A percentile compares a stretch with the other conserved stretches of the same genome.
phyloP scores from a whole-genome alignment of 2,888 invertebrate species.

The Thereva unica region DNA sequence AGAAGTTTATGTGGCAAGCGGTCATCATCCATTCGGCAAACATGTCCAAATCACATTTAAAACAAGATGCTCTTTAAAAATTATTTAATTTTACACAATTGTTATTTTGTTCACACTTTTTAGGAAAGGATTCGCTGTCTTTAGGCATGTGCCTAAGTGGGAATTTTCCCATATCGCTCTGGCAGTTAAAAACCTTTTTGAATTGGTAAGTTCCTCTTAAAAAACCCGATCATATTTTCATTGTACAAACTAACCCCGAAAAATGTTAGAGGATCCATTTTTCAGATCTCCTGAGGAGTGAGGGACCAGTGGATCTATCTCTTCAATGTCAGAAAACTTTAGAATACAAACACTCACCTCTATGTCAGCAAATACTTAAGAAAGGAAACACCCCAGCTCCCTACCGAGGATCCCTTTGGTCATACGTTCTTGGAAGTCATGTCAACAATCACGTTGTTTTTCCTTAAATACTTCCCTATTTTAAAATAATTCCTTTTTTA shows the following conservation, averaged over 20 bases:
- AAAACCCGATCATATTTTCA: background rate
- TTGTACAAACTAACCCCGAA: background rate
- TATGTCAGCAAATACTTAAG: conserved; percentile 89
- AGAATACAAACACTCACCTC: conserved; percentile 78
- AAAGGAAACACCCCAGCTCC: conserved; percentile 58
- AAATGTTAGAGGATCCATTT: conserved; percentile 49
- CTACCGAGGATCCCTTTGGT: conserved; percentile 84
- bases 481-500: conserved; percentile 28
- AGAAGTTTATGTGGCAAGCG: too few species aligned
- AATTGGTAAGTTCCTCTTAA: conserved; percentile 68
- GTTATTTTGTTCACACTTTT: conserved; percentile 41
- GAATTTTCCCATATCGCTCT: conserved; percentile 85
- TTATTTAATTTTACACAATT: background rate
- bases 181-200: conserved; percentile 80
- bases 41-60: too few species aligned
- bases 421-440: conserved; percentile 81
- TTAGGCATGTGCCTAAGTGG: conserved; percentile 76
- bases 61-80: too few species aligned
- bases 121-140: conserved; percentile 41
- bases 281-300: conserved; percentile 52
- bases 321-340: conserved; percentile 78
- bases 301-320: conserved; percentile 63
- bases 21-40: too few species aligned
- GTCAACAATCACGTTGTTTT: conserved; percentile 66
- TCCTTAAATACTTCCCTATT: conserved; percentile 3